phyloP scores from a whole-genome alignment of 23 tunicate genomes.

The Trididemnum clinides region DNA sequence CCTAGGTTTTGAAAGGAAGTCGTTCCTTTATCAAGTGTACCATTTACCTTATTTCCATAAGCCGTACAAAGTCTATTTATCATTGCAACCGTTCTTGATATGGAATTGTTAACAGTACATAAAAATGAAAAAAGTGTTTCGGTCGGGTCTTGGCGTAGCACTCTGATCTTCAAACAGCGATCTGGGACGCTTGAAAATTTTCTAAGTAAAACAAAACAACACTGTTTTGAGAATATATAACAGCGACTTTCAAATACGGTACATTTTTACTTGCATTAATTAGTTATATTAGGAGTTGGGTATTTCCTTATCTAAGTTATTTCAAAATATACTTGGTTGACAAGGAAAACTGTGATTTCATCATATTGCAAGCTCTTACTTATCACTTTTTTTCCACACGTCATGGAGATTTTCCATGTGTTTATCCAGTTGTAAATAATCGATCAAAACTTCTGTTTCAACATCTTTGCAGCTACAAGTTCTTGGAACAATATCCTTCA shows the following conservation, averaged over 20 bases:
- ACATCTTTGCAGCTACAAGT: not conserved
- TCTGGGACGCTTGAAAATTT: too few species aligned
- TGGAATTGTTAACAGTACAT: constrained; percentile 80
- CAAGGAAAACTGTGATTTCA: too few species aligned
- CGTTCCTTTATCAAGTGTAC: too few species aligned
- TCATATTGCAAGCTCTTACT: too few species aligned
- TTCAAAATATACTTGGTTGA: too few species aligned
- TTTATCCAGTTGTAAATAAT: constrained; percentile 26
- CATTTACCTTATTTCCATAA: constrained; percentile 59
- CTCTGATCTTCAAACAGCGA: constrained; percentile 41
- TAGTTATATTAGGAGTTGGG: too few species aligned
- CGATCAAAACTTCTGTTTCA: not conserved
- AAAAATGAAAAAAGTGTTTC: constrained; percentile 82
- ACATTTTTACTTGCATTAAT: too few species aligned
- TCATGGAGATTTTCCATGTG: not conserved
- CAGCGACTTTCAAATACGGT: too few species aligned
- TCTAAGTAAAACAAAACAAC: constrained; percentile 7
- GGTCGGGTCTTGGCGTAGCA: constrained; percentile 67
- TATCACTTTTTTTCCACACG: constrained; percentile 21
- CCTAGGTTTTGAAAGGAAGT: too few species aligned
- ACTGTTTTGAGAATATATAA: too few species aligned
- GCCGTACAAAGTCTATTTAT: constrained; percentile 59
- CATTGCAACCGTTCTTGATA: constrained; percentile 67
- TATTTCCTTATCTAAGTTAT: too few species aligned
- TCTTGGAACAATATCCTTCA: not conserved